A percentile compares a stretch with the other conserved stretches of the same genome.
These are phyloP conservation scores for Neosilurus mollespiculum DNA, from an alignment of 2,797 vertebrate genomes.

Conservation along the genomic window DNA sequence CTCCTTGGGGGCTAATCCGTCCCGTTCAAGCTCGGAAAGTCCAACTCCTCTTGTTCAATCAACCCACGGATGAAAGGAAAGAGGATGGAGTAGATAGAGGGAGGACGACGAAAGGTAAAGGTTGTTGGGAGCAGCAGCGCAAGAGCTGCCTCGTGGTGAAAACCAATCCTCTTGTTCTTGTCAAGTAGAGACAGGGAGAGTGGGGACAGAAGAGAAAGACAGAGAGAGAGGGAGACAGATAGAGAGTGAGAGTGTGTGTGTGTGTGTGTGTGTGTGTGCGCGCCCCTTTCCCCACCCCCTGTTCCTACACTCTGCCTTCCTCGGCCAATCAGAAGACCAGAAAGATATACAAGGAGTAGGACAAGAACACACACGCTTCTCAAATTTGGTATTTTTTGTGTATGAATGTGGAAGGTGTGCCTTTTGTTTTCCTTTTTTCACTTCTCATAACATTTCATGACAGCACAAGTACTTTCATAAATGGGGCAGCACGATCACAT, in stretches of 20 bases:
- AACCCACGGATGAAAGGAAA: constrained; percentile 28
- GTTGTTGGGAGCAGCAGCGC: constrained; percentile 43
- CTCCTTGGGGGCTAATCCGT: constrained; percentile 70
- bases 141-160: constrained; percentile 63
- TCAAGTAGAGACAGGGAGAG: constrained; percentile 71
- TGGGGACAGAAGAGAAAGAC: constrained; percentile 64
- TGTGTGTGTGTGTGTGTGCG: too few relatives aligned
- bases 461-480: too few relatives aligned
- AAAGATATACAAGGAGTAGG: constrained; percentile 14
- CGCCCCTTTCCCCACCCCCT: constrained; percentile 60
- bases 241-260: constrained; percentile 39
- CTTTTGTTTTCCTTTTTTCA: background rate
- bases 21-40: constrained; percentile 53
- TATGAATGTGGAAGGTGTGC: background rate
- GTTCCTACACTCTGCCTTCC: constrained; percentile 55
- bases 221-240: constrained; percentile 63
- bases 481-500: too few relatives aligned
- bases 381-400: constrained; percentile 32
- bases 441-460: too few relatives aligned
- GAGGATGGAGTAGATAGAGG: background rate
- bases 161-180: constrained; percentile 74
- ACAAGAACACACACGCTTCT: constrained; percentile 29
- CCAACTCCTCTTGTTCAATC: constrained; percentile 53
- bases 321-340: constrained; percentile 45
- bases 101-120: constrained; percentile 43